Evolutionary conservation across 2,113 vertebrate genomes (phyloP).

Genomic region (Aphyosemion australe): DNA sequence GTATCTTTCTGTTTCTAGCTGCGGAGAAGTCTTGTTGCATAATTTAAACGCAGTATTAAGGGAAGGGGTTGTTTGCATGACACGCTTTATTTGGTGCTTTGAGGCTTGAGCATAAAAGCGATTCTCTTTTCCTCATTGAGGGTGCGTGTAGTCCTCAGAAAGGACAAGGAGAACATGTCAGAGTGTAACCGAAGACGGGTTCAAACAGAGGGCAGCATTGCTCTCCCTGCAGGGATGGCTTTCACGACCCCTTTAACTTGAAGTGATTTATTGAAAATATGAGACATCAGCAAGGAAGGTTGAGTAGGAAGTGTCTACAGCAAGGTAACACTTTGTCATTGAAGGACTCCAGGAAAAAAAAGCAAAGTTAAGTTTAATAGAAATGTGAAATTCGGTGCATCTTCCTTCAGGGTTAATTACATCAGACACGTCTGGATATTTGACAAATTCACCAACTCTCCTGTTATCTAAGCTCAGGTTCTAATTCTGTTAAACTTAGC

Average conservation of each 20-base stretch:
- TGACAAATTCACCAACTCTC: conserved; percentile 43
- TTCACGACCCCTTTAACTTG: conserved; percentile 42
- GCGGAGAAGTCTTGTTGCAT: neutral
- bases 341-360: neutral
- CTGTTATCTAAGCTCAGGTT: conserved; percentile 55
- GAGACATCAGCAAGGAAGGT: neutral
- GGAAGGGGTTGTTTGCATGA: too few relatives aligned
- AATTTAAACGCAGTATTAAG: too few relatives aligned
- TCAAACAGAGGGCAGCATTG: conserved; percentile 54
- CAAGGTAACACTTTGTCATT: neutral
- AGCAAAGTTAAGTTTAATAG: neutral
- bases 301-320: neutral
- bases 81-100: too few relatives aligned
- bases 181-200: conserved; percentile 50
- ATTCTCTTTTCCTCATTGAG: neutral
- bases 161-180: conserved; percentile 4
- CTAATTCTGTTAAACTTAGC: conserved; percentile 50
- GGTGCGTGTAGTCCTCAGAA: neutral
- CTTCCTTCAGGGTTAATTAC: conserved; percentile 52
- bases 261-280: conserved; percentile 11
- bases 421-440: conserved; percentile 44
- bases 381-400: neutral
- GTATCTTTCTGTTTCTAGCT: neutral
- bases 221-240: conserved; percentile 33
- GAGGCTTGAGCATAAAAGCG: neutral